A percentile compares a stretch with the other conserved stretches of the same genome.
Evolutionary conservation across 2,888 invertebrate genomes (phyloP).

Genomic region (Eumacrocentrus americanus): DNA sequence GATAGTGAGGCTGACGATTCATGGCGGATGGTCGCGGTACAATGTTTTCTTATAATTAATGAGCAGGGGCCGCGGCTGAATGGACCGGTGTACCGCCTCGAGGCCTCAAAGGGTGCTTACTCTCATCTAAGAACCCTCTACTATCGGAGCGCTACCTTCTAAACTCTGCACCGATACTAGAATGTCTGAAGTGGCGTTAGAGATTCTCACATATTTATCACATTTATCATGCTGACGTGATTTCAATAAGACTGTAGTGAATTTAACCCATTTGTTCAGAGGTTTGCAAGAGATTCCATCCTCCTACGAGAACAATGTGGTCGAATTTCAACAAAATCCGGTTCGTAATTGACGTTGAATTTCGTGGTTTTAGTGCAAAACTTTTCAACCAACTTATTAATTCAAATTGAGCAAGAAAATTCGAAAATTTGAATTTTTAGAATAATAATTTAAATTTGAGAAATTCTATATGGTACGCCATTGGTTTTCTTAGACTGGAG

Average conservation of each 20-base stretch:
- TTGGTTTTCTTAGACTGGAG: constrained; percentile 47
- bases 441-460: neutral
- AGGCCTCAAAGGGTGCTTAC: constrained; percentile 49
- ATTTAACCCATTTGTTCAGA: neutral
- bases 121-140: constrained; percentile 47
- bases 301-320: constrained; percentile 30
- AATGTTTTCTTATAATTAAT: constrained; percentile 60
- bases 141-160: too few relatives aligned
- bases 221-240: neutral
- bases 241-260: neutral
- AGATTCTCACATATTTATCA: too few relatives aligned
- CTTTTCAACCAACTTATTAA: neutral
- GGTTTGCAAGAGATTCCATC: neutral
- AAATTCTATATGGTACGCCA: constrained; percentile 37
- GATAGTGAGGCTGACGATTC: constrained; percentile 26
- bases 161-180: too few relatives aligned
- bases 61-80: constrained; percentile 48
- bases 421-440: neutral
- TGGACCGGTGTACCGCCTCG: constrained; percentile 51
- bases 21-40: constrained; percentile 41
- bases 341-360: constrained; percentile 57
- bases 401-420: constrained; percentile 1
- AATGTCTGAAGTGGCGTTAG: too few relatives aligned
- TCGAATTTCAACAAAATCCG: constrained; percentile 57
- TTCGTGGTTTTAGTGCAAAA: neutral